Percentiles rank a stretch among this genome's conserved stretches.
phyloP scores from a whole-genome alignment of 2,797 vertebrate species.

The Sternotherus odoratus region DNA sequence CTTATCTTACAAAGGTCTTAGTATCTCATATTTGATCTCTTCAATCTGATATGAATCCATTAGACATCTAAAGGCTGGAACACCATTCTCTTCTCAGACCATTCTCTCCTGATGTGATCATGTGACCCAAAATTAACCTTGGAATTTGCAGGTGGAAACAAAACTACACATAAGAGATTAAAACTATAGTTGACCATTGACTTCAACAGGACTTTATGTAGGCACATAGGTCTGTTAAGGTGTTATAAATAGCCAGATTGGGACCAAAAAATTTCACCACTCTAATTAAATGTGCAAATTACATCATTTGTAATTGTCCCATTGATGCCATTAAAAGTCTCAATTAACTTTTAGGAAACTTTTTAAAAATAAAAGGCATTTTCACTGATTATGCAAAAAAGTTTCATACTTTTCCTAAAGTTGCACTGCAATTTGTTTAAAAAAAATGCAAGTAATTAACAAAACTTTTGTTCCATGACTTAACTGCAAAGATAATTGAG shows the following conservation, averaged over 20 bases:
- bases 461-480: constrained; percentile 45
- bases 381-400: constrained; percentile 42
- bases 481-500: constrained; percentile 64
- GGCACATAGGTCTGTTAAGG: background rate
- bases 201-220: background rate
- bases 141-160: constrained; percentile 5
- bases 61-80: constrained; percentile 27
- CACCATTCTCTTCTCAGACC: background rate
- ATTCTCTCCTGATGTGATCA: background rate
- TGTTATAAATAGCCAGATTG: background rate
- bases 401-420: constrained; percentile 46
- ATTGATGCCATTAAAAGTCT: constrained; percentile 9
- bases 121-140: background rate
- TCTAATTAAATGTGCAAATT: background rate
- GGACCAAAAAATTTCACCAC: background rate
- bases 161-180: constrained; percentile 12
- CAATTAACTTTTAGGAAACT: constrained; percentile 46
- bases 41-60: constrained; percentile 27
- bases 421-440: constrained; percentile 10
- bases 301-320: background rate
- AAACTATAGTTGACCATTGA: background rate
- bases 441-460: constrained; percentile 60
- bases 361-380: constrained; percentile 57
- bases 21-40: constrained; percentile 14
- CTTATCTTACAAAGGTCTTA: constrained; percentile 56